A percentile compares a stretch with the other conserved stretches of the same genome.
phyloP scores from a whole-genome alignment of 2,113 vertebrate species.

The Sinocyclocheilus maitianheensis region DNA sequence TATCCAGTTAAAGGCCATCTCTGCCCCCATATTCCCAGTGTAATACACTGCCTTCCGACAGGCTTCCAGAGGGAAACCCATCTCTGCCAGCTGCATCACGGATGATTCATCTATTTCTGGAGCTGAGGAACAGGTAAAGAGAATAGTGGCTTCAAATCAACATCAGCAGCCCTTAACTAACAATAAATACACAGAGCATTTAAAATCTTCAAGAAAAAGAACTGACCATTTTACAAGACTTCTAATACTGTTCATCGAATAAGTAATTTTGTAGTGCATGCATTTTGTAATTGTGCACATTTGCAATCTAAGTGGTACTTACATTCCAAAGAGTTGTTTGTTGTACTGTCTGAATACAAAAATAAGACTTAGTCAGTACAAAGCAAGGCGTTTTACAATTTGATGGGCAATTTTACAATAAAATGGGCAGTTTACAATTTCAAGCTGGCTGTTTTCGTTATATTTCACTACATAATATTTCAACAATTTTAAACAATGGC shows the following conservation, averaged over 20 bases:
- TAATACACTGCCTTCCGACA: conserved; percentile 98
- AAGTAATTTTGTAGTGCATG: not conserved
- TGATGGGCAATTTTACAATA: no score
- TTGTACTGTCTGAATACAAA: conserved; percentile 83
- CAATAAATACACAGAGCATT: not conserved
- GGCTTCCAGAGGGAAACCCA: conserved; percentile 96
- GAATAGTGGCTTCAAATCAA: conserved; percentile 10
- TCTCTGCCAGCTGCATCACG: conserved; percentile 97
- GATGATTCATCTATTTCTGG: conserved; percentile 94
- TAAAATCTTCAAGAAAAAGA: not conserved
- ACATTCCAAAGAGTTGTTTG: conserved; percentile 87
- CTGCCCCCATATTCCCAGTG: conserved; percentile 94
- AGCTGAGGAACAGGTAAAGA: conserved; percentile 71
- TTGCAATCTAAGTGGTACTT: conserved; percentile 74
- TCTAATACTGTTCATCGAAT: not conserved
- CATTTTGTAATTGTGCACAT: not conserved
- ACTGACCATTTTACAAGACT: not conserved
- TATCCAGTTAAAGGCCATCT: conserved; percentile 99
- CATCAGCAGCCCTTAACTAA: not conserved
- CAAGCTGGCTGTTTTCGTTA: not conserved
- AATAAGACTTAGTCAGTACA: conserved; percentile 3
- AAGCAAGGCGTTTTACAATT: not conserved
- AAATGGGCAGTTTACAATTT: not conserved
- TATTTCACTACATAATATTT: not conserved
- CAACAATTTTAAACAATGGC: no score